phyloP scores from a whole-genome alignment of 2,888 invertebrate species.

The Hoplodrina blanda region DNA sequence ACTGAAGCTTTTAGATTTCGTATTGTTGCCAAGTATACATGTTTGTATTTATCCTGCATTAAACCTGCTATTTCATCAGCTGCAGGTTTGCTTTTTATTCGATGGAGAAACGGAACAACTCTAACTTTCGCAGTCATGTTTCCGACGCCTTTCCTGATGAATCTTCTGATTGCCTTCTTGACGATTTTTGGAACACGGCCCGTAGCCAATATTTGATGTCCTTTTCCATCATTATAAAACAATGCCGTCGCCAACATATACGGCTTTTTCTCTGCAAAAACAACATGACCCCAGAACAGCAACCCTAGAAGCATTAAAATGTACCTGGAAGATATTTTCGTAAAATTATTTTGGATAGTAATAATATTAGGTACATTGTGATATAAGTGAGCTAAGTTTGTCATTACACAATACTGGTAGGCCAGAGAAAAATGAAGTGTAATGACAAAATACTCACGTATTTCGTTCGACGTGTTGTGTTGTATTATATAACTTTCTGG shows the following conservation, averaged over 20 bases:
- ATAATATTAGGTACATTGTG: too few species aligned
- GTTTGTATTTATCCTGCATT: background rate
- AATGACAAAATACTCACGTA: too few species aligned
- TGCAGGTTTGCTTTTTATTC: background rate
- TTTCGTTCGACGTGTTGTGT: too few species aligned
- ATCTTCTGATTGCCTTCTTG: background rate
- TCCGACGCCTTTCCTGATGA: conserved; percentile 5
- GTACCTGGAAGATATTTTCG: conserved; percentile 22
- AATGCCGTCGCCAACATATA: conserved; percentile 37
- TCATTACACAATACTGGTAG: too few species aligned
- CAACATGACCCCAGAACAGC: conserved; percentile 7
- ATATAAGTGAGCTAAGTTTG: too few species aligned
- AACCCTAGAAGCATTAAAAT: conserved; percentile 21
- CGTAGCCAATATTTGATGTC: conserved; percentile 12
- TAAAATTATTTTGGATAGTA: background rate
- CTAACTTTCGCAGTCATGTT: conserved; percentile 7
- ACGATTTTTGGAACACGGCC: conserved; percentile 12
- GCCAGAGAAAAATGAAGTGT: too few species aligned
- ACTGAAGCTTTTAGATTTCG: conserved; percentile 7
- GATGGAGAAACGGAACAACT: conserved; percentile 29
- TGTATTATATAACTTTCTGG: too few species aligned
- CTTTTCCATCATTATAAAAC: conserved; percentile 43
- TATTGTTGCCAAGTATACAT: conserved; percentile 17
- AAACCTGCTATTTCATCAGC: background rate
- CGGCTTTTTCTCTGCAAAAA: background rate